phyloP scores from a whole-genome alignment of 2,888 invertebrate genomes.

The Timandra comae region DNA sequence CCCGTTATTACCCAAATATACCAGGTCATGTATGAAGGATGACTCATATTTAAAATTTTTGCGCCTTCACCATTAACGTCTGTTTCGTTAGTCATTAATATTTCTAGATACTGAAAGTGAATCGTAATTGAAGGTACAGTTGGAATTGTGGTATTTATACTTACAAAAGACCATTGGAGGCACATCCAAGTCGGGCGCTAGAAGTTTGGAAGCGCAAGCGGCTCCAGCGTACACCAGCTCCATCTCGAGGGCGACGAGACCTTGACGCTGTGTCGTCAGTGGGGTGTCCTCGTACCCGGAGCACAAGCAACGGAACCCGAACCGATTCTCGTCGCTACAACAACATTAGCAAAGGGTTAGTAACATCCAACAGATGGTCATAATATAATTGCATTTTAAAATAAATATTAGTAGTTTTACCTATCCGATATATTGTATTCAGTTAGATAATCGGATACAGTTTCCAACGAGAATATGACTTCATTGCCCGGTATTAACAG shows the following conservation, averaged over 20 bases:
- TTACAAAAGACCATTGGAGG: constrained; percentile 53
- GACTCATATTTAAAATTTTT: too few relatives aligned
- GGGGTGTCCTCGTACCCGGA: constrained; percentile 88
- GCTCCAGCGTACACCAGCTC: constrained; percentile 94
- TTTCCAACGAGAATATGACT: constrained; percentile 96
- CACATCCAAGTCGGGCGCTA: constrained; percentile 76
- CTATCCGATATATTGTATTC: constrained; percentile 75
- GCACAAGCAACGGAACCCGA: constrained; percentile 86
- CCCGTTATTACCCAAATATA: too few relatives aligned
- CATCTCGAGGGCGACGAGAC: constrained; percentile 87
- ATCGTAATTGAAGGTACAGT: too few relatives aligned
- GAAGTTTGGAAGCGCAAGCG: constrained; percentile 92
- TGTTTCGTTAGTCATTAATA: too few relatives aligned
- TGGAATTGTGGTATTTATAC: too few relatives aligned
- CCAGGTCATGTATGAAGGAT: too few relatives aligned
- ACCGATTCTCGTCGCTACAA: constrained; percentile 54
- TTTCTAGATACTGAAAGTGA: too few relatives aligned
- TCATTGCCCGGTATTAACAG: constrained; percentile 94
- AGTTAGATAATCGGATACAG: constrained; percentile 95
- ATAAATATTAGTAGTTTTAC: too few relatives aligned
- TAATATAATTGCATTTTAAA: too few relatives aligned
- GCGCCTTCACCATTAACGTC: too few relatives aligned
- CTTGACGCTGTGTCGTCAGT: constrained; percentile 53
- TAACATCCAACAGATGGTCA: too few relatives aligned
- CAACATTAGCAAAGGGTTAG: too few relatives aligned